phyloP scores from a whole-genome alignment of 2,797 vertebrate genomes.

The Hippoglossus hippoglossus region DNA sequence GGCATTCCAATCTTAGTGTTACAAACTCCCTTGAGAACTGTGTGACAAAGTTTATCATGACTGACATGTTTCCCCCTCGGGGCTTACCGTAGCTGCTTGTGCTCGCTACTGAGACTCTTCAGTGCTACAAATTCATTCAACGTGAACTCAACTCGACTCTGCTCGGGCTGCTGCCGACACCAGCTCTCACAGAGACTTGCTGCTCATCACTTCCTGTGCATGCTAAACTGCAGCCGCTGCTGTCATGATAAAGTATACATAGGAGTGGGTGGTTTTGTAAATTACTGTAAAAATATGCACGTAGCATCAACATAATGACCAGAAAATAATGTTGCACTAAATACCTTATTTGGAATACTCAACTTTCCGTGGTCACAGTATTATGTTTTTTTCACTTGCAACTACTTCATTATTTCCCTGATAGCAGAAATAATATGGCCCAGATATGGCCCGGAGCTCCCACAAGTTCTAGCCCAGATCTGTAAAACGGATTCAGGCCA shows the following conservation, averaged over 20 bases:
- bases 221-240: not conserved
- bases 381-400: not conserved
- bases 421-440: not conserved
- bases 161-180: not conserved
- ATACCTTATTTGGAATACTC: not conserved
- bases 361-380: no score
- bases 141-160: no score
- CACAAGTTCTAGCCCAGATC: not conserved
- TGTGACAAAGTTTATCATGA: not conserved
- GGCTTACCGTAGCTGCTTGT: not conserved
- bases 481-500: not conserved
- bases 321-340: not conserved
- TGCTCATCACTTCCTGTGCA: not conserved
- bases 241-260: not conserved
- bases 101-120: not conserved
- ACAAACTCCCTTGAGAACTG: not conserved
- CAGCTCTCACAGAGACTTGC: constrained; percentile 3
- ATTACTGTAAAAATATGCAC: not conserved
- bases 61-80: not conserved
- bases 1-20: not conserved
- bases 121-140: not conserved
- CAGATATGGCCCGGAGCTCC: not conserved
- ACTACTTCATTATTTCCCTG: not conserved
- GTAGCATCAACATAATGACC: no score
- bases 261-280: not conserved